Evolutionary conservation across 2,797 vertebrate species (phyloP).

Genomic region (Odontamblyopus rebecca): DNA sequence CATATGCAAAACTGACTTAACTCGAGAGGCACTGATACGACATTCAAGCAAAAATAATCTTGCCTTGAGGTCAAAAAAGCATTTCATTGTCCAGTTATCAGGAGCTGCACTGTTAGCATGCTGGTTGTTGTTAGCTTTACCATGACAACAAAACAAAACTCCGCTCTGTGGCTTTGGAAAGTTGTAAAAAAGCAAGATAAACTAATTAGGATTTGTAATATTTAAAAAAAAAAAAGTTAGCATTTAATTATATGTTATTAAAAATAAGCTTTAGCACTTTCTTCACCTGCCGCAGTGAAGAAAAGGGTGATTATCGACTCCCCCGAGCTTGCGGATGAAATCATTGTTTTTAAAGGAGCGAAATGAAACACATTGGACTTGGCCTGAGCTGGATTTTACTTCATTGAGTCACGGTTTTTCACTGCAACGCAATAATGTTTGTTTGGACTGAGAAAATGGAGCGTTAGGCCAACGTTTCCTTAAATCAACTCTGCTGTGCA

Average conservation of each 20-base stretch:
- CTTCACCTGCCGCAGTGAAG: not conserved
- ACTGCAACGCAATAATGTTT: not conserved
- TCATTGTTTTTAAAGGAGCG: not conserved
- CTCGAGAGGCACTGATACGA: too few species aligned
- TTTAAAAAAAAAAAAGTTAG: too few species aligned
- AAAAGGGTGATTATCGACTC: not conserved
- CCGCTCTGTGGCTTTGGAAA: too few species aligned
- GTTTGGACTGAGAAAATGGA: not conserved
- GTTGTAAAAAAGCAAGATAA: too few species aligned
- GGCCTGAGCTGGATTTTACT: not conserved
- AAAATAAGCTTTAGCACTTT: not conserved
- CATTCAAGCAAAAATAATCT: too few species aligned
- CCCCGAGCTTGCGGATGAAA: not conserved
- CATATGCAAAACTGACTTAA: too few species aligned
- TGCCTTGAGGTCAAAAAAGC: too few species aligned
- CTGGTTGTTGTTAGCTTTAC: too few species aligned
- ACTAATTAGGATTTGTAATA: too few species aligned
- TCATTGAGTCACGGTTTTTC: not conserved
- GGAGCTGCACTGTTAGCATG: too few species aligned
- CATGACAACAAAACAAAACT: too few species aligned
- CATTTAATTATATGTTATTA: not conserved
- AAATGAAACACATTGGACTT: slow-evolving; percentile 6
- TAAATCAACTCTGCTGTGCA: not conserved
- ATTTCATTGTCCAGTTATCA: too few species aligned
- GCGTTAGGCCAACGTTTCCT: not conserved